A percentile compares a stretch with the other conserved stretches of the same genome.
Conservation (phyloP, 2,113 vertebrate genomes). For the Leucopternis melanops region DNA sequence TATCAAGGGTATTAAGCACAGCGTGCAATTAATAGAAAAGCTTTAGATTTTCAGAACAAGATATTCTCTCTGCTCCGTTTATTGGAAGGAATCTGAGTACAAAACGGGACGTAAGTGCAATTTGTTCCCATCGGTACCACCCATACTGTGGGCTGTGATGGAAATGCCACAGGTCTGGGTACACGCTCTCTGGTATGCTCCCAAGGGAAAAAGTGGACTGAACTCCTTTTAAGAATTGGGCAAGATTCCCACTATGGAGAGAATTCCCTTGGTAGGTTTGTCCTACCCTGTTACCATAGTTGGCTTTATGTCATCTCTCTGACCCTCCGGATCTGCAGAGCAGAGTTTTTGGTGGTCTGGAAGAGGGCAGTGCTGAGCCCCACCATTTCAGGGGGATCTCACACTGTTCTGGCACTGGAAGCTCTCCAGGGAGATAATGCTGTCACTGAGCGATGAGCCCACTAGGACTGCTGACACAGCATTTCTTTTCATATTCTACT, state of each 20-base stretch:
- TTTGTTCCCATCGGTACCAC: not conserved
- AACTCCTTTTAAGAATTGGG: not conserved
- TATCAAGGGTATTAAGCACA: not conserved
- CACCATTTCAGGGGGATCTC: not conserved
- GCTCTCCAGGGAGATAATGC: not conserved
- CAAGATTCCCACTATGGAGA: not conserved
- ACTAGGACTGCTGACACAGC: conserved; percentile 1
- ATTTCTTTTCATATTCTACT: not conserved
- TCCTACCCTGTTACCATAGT: not conserved
- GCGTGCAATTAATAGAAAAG: not conserved
- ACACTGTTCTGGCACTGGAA: not conserved
- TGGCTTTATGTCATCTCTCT: not conserved
- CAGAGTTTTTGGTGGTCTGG: not conserved
- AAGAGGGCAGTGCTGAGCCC: not conserved
- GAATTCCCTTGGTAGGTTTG: not conserved
- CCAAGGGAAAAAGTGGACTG: not conserved
- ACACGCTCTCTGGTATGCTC: not conserved
- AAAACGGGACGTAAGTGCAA: accelerated
- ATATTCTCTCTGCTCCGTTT: not conserved
- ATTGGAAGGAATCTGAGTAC: not conserved
- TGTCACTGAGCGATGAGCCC: not conserved
- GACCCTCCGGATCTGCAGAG: not conserved
- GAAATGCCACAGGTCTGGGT: not conserved
- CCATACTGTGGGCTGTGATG: not conserved
- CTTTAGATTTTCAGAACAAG: not conserved